Base-by-base conservation (phyloP, 1,140 invertebrate species). In the Phymorhynchus buccinoides region DNA sequence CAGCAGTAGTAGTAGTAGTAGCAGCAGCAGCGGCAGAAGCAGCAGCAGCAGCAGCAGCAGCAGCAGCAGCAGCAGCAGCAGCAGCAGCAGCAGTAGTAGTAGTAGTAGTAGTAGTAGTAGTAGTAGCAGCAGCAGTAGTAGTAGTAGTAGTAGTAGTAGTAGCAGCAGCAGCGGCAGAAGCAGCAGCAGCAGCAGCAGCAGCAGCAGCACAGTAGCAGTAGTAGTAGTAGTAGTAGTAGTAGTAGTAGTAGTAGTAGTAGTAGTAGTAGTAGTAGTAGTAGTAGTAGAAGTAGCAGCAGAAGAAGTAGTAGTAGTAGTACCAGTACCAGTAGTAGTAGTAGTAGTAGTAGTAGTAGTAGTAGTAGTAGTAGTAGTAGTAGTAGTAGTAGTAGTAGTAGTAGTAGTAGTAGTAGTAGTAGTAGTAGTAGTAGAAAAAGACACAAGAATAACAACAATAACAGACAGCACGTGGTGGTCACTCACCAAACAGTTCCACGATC, bases 401-500 rank as follows among this genome's bases (percentile, higher is more conserved):
- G 9, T 9, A 9, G 22, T 12, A 52, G 22, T 52, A 22, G 48
- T 22, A 12, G 22, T 12, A 9, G 48, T 52, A 52, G 22, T 52
- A 22, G 48, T 12, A 12, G 48, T 52, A 52, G 9, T 52, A 22
- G 9, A 52, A 22, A 52, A 12, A 22, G 22, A 52, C 22, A 12
- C 48, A 52, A 52, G 9, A 30, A 27, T n/a, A 27, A 68, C 4
- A n/a, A 27, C 30, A n/a, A 68, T 7, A 68, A 2, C 0, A 27
- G 22, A 12, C 4, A 30, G 14, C 1, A 68, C 22, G n/a, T n/a
- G 0, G 62, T n/a, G 14, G 7, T 68, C 78, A 91, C 91, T 88
- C 87, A 92, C 91, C 91, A 87, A 89, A 92, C 0, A 92, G 89
- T 85, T 91, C 91, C 16, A 99, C 98, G 71, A 97, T 96, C 37